Conservation (phyloP, 2,888 invertebrate genomes). For the Epirrhoe tristata region DNA sequence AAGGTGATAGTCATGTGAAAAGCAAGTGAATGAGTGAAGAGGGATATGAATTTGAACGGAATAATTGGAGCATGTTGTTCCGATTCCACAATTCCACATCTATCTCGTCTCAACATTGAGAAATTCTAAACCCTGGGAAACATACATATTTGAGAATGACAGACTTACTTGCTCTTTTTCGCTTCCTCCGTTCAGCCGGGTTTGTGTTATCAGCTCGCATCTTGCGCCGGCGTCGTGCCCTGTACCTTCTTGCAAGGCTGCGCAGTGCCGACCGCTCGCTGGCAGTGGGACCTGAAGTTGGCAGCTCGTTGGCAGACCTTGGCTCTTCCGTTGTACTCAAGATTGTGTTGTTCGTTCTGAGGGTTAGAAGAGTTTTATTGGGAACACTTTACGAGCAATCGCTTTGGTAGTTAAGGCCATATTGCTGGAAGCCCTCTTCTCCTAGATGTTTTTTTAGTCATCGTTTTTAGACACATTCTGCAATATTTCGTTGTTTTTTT, state of each 20-base stretch:
- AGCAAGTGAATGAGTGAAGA: no score
- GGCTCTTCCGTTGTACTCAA: conserved; percentile 77
- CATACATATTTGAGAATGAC: no score
- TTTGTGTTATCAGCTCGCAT: conserved; percentile 73
- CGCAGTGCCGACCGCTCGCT: conserved; percentile 86
- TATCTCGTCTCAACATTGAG: no score
- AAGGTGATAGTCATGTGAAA: no score
- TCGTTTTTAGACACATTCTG: no score
- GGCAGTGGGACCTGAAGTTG: conserved; percentile 88
- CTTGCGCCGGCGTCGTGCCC: conserved; percentile 78
- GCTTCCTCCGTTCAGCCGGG: conserved; percentile 79
- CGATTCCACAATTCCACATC: no score
- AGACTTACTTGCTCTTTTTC: conserved; percentile 80
- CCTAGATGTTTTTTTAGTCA: no score
- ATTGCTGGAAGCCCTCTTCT: neutral
- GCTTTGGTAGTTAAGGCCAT: neutral
- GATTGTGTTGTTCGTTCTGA: conserved; percentile 60
- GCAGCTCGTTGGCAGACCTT: conserved; percentile 85
- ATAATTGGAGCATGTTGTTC: no score
- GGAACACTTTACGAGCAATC: neutral
- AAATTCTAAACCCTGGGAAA: no score
- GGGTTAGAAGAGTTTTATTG: neutral
- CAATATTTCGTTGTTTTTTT: no score
- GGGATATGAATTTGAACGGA: no score
- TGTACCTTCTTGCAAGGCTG: conserved; percentile 89